These are phyloP conservation scores for Gonioctena quinquepunctata DNA, from an alignment of 1,140 invertebrate genomes.

Conservation along the genomic window DNA sequence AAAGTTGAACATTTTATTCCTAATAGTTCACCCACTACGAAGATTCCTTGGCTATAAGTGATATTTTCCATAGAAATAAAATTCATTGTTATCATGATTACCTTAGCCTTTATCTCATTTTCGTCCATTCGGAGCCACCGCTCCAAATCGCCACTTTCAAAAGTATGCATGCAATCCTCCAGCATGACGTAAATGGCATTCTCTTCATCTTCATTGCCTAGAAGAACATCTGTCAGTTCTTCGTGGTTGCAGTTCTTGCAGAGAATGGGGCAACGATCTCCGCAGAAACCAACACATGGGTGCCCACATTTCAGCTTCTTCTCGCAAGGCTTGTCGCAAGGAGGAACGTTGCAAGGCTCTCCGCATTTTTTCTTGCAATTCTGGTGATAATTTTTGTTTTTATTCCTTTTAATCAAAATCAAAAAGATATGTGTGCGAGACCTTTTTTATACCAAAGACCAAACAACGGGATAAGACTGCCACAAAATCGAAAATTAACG, in stretches of 20 bases:
- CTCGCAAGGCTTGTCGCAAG: constrained; percentile 45
- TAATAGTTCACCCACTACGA: neutral
- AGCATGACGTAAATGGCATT: constrained; percentile 66
- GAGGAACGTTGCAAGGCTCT: constrained; percentile 58
- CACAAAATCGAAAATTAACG: too few species aligned
- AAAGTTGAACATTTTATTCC: neutral
- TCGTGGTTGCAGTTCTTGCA: constrained; percentile 60
- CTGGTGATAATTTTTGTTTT: constrained; percentile 60
- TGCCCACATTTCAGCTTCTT: constrained; percentile 62
- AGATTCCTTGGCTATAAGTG: too few species aligned
- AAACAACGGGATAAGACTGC: too few species aligned
- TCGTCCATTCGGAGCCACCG: constrained; percentile 56
- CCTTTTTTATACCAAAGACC: too few species aligned
- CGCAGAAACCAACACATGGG: constrained; percentile 69
- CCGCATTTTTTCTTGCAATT: constrained; percentile 63
- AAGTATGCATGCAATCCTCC: constrained; percentile 66
- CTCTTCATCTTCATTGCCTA: constrained; percentile 63
- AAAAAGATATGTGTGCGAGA: too few species aligned
- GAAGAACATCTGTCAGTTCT: constrained; percentile 59
- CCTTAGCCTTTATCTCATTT: constrained; percentile 60
- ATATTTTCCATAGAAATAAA: too few species aligned
- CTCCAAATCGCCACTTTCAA: constrained; percentile 64
- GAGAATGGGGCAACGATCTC: constrained; percentile 64
- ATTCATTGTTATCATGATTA: too few species aligned
- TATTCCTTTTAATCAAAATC: too few species aligned